These are phyloP conservation scores for Galeopterus variegatus DNA, from an alignment of 2,113 vertebrate genomes.

Conservation along the genomic window DNA sequence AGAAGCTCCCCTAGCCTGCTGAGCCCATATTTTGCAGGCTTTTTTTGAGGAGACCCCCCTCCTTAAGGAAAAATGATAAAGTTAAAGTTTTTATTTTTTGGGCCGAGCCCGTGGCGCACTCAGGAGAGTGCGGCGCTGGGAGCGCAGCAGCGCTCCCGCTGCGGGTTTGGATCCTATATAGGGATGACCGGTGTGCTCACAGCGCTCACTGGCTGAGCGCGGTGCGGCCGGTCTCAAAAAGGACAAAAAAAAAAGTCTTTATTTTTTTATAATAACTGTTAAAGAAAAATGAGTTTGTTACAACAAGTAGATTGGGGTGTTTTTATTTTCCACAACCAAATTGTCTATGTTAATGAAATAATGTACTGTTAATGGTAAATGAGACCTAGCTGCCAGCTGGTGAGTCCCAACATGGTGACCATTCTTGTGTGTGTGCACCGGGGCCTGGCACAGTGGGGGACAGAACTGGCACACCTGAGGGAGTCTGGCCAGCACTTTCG, in stretches of 20 bases:
- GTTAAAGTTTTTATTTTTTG: background rate
- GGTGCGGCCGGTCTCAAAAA: too few relatives aligned
- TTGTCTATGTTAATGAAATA: too few relatives aligned
- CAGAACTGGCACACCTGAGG: accelerated
- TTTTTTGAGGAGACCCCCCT: too few relatives aligned
- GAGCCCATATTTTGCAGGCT: background rate
- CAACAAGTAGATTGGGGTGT: background rate
- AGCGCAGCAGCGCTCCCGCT: too few relatives aligned
- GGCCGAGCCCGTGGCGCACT: too few relatives aligned
- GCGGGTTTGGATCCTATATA: too few relatives aligned
- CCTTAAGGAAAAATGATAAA: background rate
- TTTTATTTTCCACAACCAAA: background rate
- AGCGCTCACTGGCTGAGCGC: too few relatives aligned
- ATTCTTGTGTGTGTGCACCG: accelerated
- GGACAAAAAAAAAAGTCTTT: too few relatives aligned
- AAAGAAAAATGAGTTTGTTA: background rate
- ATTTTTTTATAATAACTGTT: background rate
- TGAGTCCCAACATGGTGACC: accelerated
- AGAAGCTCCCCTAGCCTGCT: background rate
- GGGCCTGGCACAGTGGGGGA: too few relatives aligned
- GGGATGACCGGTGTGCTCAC: too few relatives aligned
- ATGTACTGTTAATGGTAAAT: background rate
- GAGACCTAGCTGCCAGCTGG: background rate
- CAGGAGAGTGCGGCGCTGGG: too few relatives aligned
- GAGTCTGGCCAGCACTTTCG: accelerated